Base-by-base conservation (phyloP, 2,797 vertebrate species). In the Coregonus ussuriensis region DNA sequence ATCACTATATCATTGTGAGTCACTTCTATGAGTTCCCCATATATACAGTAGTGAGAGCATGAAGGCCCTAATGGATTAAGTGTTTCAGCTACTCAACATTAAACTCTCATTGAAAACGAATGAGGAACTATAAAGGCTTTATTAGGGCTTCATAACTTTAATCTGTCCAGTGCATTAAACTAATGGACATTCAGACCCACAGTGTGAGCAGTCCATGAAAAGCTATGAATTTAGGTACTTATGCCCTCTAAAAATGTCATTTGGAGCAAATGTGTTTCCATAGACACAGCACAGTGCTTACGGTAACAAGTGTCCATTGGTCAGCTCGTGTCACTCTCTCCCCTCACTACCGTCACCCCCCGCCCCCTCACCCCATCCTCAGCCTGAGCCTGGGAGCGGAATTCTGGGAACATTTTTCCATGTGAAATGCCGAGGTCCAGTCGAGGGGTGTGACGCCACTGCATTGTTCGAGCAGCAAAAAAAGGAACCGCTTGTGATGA, bases 391-490 rank as follows among this genome's bases (percentile, higher is more conserved):
- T 94, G 93, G 93, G 94, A 95, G 93, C 93, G 91, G 93, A 94
- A 93, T 94, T 92, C 92, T 93, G 93, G 92, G 93, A 94, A 93
- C 93, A 93, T 93, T 94, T 94, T 95, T 95, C 93, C 93, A 95
- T 95, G 94, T 94, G 94, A 95, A 95, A 93, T 92, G 88, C 91
- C 83, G 91, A 92, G 91, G 92, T 94, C 93, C 91, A 93, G 90
- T 93, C 89, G 84, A 93, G 90, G 93, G 93, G 94, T 94, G 94
- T 94, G 94, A 94, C 93, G 93, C 93, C 91, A 94, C 92, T 93
- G 90, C 93, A 95, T 95, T 95, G 94, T 95, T 95, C 88, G 82
- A 92, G 82, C 85, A 81, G 93, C 92, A 93, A 93, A 94, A 93
- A 94, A 94, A 93, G 93, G 94, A 95, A 95, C 93, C 91, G 93